phyloP scores from a whole-genome alignment of 1,140 invertebrate genomes.

The Anastrepha ludens region DNA sequence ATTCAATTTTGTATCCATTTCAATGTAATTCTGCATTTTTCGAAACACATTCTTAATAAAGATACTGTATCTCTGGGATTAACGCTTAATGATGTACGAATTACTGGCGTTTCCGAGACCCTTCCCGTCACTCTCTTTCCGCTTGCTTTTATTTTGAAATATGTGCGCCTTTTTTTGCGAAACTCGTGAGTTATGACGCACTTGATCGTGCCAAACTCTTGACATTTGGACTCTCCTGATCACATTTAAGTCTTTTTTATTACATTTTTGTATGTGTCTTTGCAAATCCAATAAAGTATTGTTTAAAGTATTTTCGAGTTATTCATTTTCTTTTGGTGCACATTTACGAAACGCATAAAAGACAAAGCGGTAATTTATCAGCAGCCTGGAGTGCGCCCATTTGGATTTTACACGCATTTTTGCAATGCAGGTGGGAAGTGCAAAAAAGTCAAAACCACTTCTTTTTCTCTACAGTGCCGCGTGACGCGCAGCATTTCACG shows the following conservation, averaged over 20 bases:
- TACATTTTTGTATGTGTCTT: not conserved
- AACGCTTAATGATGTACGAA: slow-evolving; percentile 26
- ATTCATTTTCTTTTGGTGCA: slow-evolving; percentile 17
- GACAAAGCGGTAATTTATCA: slow-evolving; percentile 13
- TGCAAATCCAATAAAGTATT: not conserved
- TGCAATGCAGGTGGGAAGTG: not conserved
- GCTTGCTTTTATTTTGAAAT: not conserved
- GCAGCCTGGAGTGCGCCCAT: not conserved
- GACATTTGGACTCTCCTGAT: not conserved
- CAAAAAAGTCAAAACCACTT: not conserved
- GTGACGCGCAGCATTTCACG: not conserved
- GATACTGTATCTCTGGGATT: slow-evolving; percentile 15
- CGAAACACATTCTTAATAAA: slow-evolving; percentile 30
- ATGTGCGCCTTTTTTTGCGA: not conserved
- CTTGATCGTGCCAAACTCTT: slow-evolving; percentile 1
- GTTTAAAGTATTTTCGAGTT: not conserved
- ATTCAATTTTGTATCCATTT: slow-evolving; percentile 1
- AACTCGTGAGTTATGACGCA: slow-evolving; percentile 46
- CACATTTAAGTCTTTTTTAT: not conserved
- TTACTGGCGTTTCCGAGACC: not conserved
- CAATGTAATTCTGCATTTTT: not conserved
- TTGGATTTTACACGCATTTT: not conserved
- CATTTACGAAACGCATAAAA: not conserved
- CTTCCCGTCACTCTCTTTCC: not conserved
- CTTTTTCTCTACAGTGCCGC: not conserved